Evolutionary conservation across 2,888 invertebrate species (phyloP).

Genomic region (Lithosia quadra): DNA sequence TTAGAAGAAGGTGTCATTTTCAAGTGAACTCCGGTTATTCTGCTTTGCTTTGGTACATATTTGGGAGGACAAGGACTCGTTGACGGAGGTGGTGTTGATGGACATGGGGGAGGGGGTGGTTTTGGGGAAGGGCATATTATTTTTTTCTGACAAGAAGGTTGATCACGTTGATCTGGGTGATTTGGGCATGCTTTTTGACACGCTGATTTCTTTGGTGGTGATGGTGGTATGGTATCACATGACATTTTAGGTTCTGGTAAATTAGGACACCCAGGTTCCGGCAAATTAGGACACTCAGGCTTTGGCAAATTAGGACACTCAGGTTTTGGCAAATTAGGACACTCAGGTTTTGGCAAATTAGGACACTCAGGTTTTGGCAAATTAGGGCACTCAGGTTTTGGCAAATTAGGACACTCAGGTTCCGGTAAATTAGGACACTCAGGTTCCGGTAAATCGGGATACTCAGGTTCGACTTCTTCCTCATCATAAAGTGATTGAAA

Average conservation of each 20-base stretch:
- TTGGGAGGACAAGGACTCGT: conserved; percentile 9
- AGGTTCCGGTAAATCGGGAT: too few relatives aligned
- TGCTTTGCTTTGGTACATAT: neutral
- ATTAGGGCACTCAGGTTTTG: neutral
- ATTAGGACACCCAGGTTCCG: neutral
- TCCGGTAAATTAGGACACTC: too few relatives aligned
- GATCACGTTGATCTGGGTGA: conserved; percentile 14
- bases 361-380: conserved; percentile 15
- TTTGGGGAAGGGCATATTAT: conserved; percentile 12
- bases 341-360: conserved; percentile 15
- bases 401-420: neutral
- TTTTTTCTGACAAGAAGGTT: conserved; percentile 1
- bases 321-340: conserved; percentile 11
- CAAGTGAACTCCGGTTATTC: conserved; percentile 36
- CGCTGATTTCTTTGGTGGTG: conserved; percentile 32
- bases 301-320: neutral
- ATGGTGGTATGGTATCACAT: conserved; percentile 35
- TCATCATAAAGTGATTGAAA: neutral
- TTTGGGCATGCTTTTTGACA: conserved; percentile 50
- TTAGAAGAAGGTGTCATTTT: conserved; percentile 55
- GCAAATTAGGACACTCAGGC: too few relatives aligned
- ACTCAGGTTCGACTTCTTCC: neutral
- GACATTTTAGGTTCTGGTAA: conserved; percentile 31
- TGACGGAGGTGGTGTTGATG: conserved; percentile 16
- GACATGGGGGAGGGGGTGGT: conserved; percentile 26